Evolutionary conservation across 2,113 vertebrate species (phyloP).

Genomic region (Pao palembangensis): DNA sequence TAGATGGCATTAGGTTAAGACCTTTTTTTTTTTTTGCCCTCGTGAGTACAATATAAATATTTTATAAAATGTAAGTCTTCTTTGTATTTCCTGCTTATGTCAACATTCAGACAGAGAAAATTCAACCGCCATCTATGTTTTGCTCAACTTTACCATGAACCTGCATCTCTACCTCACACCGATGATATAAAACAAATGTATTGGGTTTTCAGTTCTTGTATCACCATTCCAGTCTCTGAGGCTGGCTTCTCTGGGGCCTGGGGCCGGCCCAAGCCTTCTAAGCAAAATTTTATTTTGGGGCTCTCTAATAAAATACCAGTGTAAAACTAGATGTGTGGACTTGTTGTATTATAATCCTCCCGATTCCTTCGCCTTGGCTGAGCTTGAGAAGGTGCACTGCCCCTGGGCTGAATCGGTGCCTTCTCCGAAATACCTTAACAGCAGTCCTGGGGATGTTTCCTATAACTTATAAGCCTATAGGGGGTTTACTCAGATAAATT

Average conservation of each 20-base stretch:
- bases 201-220: slow-evolving; percentile 38
- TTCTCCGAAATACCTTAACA: no score
- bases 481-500: no score
- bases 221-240: slow-evolving; percentile 58
- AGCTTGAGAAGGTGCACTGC: no score
- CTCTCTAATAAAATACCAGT: no score
- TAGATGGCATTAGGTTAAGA: slow-evolving; percentile 63
- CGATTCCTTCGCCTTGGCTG: no score
- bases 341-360: no score
- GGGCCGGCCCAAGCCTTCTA: no score
- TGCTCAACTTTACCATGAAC: slow-evolving; percentile 45
- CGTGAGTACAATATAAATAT: slow-evolving; percentile 23
- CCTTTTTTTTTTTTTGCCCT: slow-evolving; percentile 15
- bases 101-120: slow-evolving; percentile 22
- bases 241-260: slow-evolving; percentile 43
- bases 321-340: no score
- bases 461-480: no score
- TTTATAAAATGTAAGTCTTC: slow-evolving; percentile 51
- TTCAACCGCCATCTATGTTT: slow-evolving; percentile 35
- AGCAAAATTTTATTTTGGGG: no score
- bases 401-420: no score
- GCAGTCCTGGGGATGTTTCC: no score
- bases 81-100: slow-evolving; percentile 25
- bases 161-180: slow-evolving; percentile 70
- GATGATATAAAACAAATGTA: slow-evolving; percentile 52